Base-by-base conservation (phyloP, 2,888 invertebrate genomes). In the Drosophila paranaensis region DNA sequence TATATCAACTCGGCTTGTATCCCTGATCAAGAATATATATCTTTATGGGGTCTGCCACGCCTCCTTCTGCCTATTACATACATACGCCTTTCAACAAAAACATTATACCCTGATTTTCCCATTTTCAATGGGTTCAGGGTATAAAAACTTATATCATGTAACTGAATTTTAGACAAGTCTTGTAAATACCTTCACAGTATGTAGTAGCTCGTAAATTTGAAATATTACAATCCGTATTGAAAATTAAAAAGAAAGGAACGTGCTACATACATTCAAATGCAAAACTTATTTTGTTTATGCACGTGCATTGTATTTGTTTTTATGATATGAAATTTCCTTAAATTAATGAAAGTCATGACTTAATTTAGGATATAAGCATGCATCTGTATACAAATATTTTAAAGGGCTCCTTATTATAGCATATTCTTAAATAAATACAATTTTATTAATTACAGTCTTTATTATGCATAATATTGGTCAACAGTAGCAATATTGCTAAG, bases 261-360 rank as follows among this genome's bases (percentile, higher is more conserved):
- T 71, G 62, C 60, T 64, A 40, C 74, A 70, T 74, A 68, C 70
- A 54, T 60, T 64, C 4, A 16, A 56, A 62, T 76, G 64, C 76
- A 61, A 33, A 53, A 42, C 14, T 45, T 42, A 9, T 20, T 37
- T 60, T 20, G 20, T 60, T 33, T n/a, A 58, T 62, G 60, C 63
- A 54, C 50, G 69, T 79, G 70, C 73, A 76, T 37, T 20, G 13
- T 48, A 4, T 30, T 50, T 43, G 40, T 2, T 25, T 13, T 67
- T 45, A 16, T 27, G 8, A 48, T 45, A 42, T 50, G 27, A 6
- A 39, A 35, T 54, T 53, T 54, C 11, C 39, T 37, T 42, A 40
- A 58, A 27, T 30, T 46, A 30, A 40, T 46, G 27, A 16, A 14
- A 30, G 27, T 20, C 13, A 43, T 8, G 10, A 35, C 43, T 42